Evolutionary conservation across 2,888 invertebrate genomes (phyloP), one percentile per base, ranked within the genome.

Genomic region (Caenorhabditis auriculariae): DNA sequence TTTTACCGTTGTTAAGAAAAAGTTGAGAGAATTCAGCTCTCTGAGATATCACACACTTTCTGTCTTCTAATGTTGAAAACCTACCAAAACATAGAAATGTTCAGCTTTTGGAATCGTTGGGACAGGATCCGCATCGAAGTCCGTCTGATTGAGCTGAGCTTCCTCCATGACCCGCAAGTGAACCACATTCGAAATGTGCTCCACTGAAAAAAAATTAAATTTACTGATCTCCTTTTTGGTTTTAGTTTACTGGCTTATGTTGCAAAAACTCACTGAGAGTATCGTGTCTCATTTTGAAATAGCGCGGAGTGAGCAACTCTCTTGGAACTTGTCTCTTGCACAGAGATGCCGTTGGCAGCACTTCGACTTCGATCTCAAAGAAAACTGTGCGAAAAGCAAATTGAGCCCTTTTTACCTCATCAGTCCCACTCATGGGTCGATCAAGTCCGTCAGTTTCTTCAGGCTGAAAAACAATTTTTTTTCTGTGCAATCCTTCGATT

Each of bases 311-410:
- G 12, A 46, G 26, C n/a, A 57, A 28, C n/a, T 47, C 52, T 7
- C 41, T 52, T 9, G 53, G 52, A 37, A 43, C 41, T 12, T 55
- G 48, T 51, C 63, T 50, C 9, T 47, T 12, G 12, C 48, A 26
- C 37, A 72, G 51, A 6, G 65, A 47, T 15, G 62, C 58, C 15
- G 72, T 54, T 2, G 72, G 72, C 7, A 61, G 50, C 9, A 72
- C 48, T 37, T 72, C 72, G 4, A 65, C 60, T 43, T 72, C 72
- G 23, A 72, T 60, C 46, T 72, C 64, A 29, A 64, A 32, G 26
- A 52, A 35, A 35, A 49, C 48, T 1, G 44, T 41, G 15, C 38
- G 41, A 23, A 42, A 17, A 23, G 39, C 42, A n/a, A 43, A 29
- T 9, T 54, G 41, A 6, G 52, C 48, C 1, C 26, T 26, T 4